phyloP scores from a whole-genome alignment of 2,113 vertebrate species.

The Hymenochirus boettgeri region DNA sequence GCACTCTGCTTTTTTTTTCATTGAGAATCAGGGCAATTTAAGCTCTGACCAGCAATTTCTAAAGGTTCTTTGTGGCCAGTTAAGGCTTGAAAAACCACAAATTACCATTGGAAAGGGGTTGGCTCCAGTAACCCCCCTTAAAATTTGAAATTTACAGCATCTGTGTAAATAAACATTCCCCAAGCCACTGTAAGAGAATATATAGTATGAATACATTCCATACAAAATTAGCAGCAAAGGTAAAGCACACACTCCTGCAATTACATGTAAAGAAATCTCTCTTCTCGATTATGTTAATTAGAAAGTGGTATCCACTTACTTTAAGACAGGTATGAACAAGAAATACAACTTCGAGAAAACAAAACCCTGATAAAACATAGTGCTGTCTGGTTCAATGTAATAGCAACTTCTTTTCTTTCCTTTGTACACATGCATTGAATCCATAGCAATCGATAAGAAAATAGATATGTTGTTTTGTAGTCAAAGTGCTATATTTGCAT shows the following conservation, averaged over 20 bases:
- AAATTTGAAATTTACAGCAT: constrained; percentile 67
- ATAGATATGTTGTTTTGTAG: too few relatives aligned
- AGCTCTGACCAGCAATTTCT: constrained; percentile 69
- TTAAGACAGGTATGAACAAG: neutral
- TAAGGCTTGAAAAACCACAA: constrained; percentile 84
- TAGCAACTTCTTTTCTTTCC: too few relatives aligned
- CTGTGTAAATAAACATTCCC: constrained; percentile 79
- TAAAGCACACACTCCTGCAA: constrained; percentile 50
- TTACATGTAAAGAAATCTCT: constrained; percentile 43
- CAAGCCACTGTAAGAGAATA: constrained; percentile 49
- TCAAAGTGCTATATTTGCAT: too few relatives aligned
- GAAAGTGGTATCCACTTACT: constrained; percentile 29
- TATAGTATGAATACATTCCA: constrained; percentile 50
- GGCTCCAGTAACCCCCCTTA: constrained; percentile 54
- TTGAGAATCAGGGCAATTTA: constrained; percentile 68
- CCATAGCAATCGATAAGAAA: too few relatives aligned
- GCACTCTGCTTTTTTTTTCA: constrained; percentile 59
- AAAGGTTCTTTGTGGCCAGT: constrained; percentile 81
- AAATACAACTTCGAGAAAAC: neutral
- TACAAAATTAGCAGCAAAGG: constrained; percentile 56
- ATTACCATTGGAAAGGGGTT: constrained; percentile 79
- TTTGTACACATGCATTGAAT: too few relatives aligned
- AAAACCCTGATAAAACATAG: neutral
- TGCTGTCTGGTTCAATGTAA: too few relatives aligned
- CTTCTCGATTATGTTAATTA: constrained; percentile 46